Evolutionary conservation across 2,113 vertebrate genomes (phyloP), one percentile per base, ranked within the genome.

Genomic region (Capreolus pygargus): DNA sequence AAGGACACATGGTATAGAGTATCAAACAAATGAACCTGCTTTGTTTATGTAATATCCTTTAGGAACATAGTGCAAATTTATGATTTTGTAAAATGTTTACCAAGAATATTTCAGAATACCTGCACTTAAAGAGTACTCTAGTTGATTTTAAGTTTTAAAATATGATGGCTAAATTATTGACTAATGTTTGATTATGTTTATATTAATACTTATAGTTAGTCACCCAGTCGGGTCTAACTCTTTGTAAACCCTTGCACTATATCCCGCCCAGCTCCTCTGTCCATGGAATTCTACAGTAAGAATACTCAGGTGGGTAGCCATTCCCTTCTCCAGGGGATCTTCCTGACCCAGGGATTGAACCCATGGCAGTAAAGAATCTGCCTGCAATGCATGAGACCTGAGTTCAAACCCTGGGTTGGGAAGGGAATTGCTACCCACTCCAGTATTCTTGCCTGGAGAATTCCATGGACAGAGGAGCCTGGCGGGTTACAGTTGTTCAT

Each of bases 111-210:
- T 86, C 84, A 57, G 57, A 92, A 90, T 84, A 55, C 13, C 81
- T 36, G 16, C 33, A 36, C 14, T 61, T 61, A 57, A 70, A 88
- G 15, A 54, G 17, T 43, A 61, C 43, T 45, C 89, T 30, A 27
- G 21, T 55, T 9, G 10, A 87, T 87, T 64, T 82, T 86, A 89
- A 86, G 39, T 95, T 90, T 96, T 83, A 61, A 93, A 86, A 89
- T 30, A 64, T 7, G 30, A 78, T 61, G 23, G 50, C 30, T 83
- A 84, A 95, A 50, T 83, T 79, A 91, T 7, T 58, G 47, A 86
- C 67, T 94, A 57, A 60, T 5, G 23, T 47, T 58, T 92, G 45
- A 86, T 78, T 10, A n/a, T 52, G 16, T 89, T 92, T 86, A 36
- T 81, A 70, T 74, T 58, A 70, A 58, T 79, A 70, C 45, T 82